Conservation (phyloP, 2,888 invertebrate genomes). For the Colostygia pectinataria region DNA sequence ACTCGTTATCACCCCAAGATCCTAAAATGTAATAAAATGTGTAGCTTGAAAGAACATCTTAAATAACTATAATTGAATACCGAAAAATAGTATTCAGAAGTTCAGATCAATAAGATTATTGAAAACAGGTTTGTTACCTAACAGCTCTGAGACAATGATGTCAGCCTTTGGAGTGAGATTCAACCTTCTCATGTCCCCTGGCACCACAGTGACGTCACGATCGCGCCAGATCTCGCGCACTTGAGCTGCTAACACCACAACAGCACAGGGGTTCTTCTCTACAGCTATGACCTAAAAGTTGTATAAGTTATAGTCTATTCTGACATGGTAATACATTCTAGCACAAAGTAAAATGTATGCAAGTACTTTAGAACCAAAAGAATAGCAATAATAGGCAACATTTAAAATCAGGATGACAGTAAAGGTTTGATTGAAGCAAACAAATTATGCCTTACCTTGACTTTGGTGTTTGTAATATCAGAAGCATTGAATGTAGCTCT, state of each 20-base stretch:
- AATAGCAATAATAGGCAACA: no score
- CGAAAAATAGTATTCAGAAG: no score
- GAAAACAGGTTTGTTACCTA: no score
- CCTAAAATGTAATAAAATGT: slow-evolving; percentile 58
- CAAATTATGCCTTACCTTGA: slow-evolving; percentile 79
- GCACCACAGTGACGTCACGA: slow-evolving; percentile 88
- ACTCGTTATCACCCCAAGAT: slow-evolving; percentile 99
- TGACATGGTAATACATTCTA: no score
- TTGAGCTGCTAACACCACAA: slow-evolving; percentile 90
- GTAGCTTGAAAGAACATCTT: neutral
- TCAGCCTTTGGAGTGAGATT: slow-evolving; percentile 94
- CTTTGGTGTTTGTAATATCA: slow-evolving; percentile 87
- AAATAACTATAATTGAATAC: neutral
- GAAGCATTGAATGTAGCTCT: slow-evolving; percentile 93
- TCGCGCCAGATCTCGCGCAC: slow-evolving; percentile 90
- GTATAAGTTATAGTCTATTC: neutral
- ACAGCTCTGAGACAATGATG: slow-evolving; percentile 96
- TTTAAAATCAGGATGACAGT: no score
- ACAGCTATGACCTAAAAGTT: slow-evolving; percentile 90
- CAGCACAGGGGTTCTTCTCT: slow-evolving; percentile 98
- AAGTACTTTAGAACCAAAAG: no score
- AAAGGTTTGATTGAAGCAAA: no score
- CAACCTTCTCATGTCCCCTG: slow-evolving; percentile 94
- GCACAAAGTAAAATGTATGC: no score
- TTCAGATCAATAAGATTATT: no score